phyloP scores from a whole-genome alignment of 2,888 invertebrate genomes.

The Luperina nickerlii region DNA sequence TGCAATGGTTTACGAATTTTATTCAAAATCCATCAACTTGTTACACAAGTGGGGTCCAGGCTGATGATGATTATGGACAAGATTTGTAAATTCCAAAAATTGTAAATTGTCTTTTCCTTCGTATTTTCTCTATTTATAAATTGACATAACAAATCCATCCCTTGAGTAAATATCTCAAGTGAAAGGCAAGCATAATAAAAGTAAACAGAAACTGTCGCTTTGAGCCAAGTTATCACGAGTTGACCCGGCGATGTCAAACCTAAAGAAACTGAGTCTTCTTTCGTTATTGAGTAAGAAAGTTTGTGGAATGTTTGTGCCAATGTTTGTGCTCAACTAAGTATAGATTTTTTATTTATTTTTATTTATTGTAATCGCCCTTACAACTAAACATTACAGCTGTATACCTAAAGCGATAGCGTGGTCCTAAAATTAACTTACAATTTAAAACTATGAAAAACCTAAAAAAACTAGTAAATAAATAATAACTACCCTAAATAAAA shows the following conservation, averaged over 20 bases:
- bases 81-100: neutral
- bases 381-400: too few relatives aligned
- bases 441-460: too few relatives aligned
- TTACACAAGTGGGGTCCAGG: neutral
- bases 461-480: too few relatives aligned
- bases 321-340: conserved; percentile 5
- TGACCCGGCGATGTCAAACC: conserved; percentile 30
- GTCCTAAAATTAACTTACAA: too few relatives aligned
- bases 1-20: neutral
- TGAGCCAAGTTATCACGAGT: conserved; percentile 45
- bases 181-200: conserved; percentile 18
- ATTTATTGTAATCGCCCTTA: too few relatives aligned
- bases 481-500: too few relatives aligned
- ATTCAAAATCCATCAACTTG: neutral
- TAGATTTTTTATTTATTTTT: too few relatives aligned
- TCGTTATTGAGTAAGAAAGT: conserved; percentile 38
- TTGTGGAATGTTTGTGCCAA: conserved; percentile 6
- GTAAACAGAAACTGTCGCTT: conserved; percentile 29
- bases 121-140: neutral
- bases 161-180: conserved; percentile 11
- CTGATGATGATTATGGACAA: neutral
- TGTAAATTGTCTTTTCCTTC: neutral
- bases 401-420: too few relatives aligned
- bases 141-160: conserved; percentile 4
- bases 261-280: conserved; percentile 41